Evolutionary conservation across 2,888 invertebrate genomes (phyloP).

Genomic region (Drosophila flavopinicola): DNA sequence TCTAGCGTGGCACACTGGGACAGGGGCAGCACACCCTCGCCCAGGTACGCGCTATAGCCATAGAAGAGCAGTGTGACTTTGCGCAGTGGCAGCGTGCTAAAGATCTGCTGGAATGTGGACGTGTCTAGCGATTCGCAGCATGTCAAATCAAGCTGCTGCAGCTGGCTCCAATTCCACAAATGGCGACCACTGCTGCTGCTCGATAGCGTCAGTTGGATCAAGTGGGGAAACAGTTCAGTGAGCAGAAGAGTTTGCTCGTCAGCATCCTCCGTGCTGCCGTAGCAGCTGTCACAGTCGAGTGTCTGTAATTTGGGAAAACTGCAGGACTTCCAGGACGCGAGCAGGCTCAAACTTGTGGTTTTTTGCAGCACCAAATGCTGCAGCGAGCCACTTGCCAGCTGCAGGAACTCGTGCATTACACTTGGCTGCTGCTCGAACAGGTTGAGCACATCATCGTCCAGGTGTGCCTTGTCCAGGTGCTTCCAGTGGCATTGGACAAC

Average conservation of each 20-base stretch:
- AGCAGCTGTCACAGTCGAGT: slow-evolving; percentile 23
- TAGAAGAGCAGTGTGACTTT: slow-evolving; percentile 52
- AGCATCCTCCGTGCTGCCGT: background rate
- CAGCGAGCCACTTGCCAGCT: slow-evolving; percentile 33
- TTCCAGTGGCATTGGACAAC: slow-evolving; percentile 51
- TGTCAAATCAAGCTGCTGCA: slow-evolving; percentile 48
- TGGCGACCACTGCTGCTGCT: slow-evolving; percentile 39
- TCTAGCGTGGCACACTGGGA: slow-evolving; percentile 45
- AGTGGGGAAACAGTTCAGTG: slow-evolving; percentile 49
- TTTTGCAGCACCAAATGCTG: slow-evolving; percentile 22
- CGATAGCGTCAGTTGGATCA: slow-evolving; percentile 38
- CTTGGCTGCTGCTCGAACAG: slow-evolving; percentile 8
- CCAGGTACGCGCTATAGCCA: slow-evolving; percentile 32
- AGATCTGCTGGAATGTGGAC: slow-evolving; percentile 16
- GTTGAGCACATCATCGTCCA: slow-evolving; percentile 7
- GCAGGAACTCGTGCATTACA: slow-evolving; percentile 40
- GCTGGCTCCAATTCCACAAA: slow-evolving; percentile 34
- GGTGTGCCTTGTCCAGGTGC: slow-evolving; percentile 1
- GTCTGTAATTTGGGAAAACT: slow-evolving; percentile 46
- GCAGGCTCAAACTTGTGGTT: background rate
- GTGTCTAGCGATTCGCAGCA: slow-evolving; percentile 32
- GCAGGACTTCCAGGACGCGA: slow-evolving; percentile 19
- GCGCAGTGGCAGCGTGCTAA: slow-evolving; percentile 33
- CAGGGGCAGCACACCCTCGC: slow-evolving; percentile 13
- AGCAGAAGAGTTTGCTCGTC: slow-evolving; percentile 40